Base-by-base conservation (phyloP, 1,140 invertebrate genomes). In the Drosophila lacteicornis region DNA sequence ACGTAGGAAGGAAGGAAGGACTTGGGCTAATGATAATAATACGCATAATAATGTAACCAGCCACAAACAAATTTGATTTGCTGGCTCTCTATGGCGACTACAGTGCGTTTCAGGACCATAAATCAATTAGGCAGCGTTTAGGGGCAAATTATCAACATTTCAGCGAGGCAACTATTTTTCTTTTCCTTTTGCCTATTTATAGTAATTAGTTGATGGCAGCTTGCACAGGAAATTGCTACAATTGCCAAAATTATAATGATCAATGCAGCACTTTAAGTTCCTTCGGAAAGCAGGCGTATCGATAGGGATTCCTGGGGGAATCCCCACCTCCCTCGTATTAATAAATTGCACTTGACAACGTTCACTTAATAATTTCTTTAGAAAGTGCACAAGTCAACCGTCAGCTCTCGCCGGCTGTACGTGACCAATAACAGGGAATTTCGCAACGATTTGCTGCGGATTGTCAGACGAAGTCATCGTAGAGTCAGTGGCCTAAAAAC, bases 341-440 rank as follows among this genome's bases (percentile, higher is more conserved):
- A 87, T 88, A 88, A 88, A 84, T 73, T 84, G 84, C 80, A 88
- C 84, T 88, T 73, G 84, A 81, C 77, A 83, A 75, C 80, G 85
- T 87, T 80, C 84, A 88, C 84, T 84, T 87, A 87, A 75, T 87
- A 87, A 87, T 87, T 73, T 84, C 80, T 74, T 87, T 83, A 75
- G 84, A 70, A 84, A 87, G 84, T 83, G 80, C 84, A 83, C 86
- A 82, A 83, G 84, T 75, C 83, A 87, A 78, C 84, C 51, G 19
- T 63, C 55, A 36, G 22, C 38, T 65, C 27, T 63, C 50, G 47
- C 53, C 36, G 38, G 42, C 49, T 71, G 84, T 88, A 87, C 84
- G 84, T 87, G 84, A 87, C 84, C 80, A 87, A 87, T 87, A 90
- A 88, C 80, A 80, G 79, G 84, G 79, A 84, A 71, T 88, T 80